Evolutionary conservation across 1,140 invertebrate genomes (phyloP), one percentile per base, ranked within the genome.

Genomic region (Danaus melanippus): DNA sequence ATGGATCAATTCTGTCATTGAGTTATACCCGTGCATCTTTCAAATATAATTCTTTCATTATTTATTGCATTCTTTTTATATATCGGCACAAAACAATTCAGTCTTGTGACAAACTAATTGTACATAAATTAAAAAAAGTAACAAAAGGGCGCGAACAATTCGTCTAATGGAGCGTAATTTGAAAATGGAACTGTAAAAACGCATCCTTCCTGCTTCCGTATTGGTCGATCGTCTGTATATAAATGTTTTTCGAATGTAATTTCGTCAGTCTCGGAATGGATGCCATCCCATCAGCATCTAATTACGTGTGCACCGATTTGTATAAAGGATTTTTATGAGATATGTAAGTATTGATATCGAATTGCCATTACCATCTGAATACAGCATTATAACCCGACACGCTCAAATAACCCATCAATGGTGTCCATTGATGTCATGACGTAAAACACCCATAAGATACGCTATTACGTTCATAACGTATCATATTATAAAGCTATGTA

Each of bases 131-230:
- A 67, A 67, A 71, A 62, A 63, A 56, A 7, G 12, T 9, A 61
- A 80, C 69, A 74, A 80, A 68, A 66, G 71, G 68, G 67, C 64
- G 73, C 66, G 47, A 66, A 77, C 70, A 78, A 74, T 79, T 71
- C 70, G 70, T 50, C 61, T 75, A 78, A 72, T 71, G 71, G 66
- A 78, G 70, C 76, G 73, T 71, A 59, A 59, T 63, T 73, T 66
- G 58, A 64, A 73, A 71, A 73, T 72, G 60, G 60, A 71, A 63
- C 51, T 39, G 54, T 51, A 74, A 80, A 76, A 77, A 72, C 66
- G 61, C 64, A 73, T 78, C 76, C 67, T 81, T 78, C 76, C 79
- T 78, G 45, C 63, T 79, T 82, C 76, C 79, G 72, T 58, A 65
- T 76, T 66, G 64, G 64, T 59, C 54, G 56, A 17, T 68, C 70